phyloP scores from a whole-genome alignment of 2,113 vertebrate species.

The Corynorhinus townsendii region DNA sequence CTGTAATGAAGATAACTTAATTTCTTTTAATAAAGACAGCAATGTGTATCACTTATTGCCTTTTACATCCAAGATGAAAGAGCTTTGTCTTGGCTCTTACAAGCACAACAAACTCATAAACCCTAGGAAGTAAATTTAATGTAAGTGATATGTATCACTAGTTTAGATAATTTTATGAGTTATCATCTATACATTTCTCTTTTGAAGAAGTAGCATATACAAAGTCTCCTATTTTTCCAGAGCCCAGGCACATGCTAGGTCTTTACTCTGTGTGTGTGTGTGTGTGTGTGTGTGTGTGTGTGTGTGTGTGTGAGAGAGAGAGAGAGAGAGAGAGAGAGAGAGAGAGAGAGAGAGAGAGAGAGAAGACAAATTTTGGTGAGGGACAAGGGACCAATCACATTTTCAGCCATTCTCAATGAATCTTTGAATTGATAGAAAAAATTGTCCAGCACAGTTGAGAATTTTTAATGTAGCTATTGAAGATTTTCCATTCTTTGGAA shows the following conservation, averaged over 20 bases:
- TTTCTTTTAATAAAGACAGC: conserved; percentile 38
- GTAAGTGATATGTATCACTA: neutral
- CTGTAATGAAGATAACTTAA: neutral
- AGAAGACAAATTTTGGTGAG: neutral
- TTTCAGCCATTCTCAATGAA: neutral
- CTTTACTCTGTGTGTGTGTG: neutral
- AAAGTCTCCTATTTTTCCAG: neutral
- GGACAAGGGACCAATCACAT: neutral
- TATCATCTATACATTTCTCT: neutral
- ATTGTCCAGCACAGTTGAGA: neutral
- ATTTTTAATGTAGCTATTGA: neutral
- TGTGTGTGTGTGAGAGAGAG: neutral
- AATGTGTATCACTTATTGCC: neutral
- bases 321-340: too few relatives aligned
- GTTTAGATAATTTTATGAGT: neutral
- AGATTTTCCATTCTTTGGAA: neutral
- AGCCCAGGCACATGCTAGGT: neutral
- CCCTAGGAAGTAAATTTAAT: neutral
- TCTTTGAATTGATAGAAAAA: neutral
- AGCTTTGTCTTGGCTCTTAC: neutral
- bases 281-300: neutral
- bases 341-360: neutral
- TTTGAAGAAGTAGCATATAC: neutral
- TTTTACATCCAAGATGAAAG: conserved; percentile 32
- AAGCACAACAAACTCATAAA: neutral